Conservation (phyloP, 2,113 vertebrate species). For the Podarcis cretensis region DNA sequence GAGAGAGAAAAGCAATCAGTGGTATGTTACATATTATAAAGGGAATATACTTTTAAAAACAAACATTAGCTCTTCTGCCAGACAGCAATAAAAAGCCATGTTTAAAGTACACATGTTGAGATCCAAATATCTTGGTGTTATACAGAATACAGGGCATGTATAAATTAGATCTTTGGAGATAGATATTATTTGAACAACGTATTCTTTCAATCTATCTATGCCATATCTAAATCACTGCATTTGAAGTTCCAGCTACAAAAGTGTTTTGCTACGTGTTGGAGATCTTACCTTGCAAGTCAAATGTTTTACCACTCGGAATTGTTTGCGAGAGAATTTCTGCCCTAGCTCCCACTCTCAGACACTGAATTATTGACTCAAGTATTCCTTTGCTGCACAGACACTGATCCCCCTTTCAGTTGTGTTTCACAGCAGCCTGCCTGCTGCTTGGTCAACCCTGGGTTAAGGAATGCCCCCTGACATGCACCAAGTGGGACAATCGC, state of each 20-base stretch:
- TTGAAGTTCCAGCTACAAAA: neutral
- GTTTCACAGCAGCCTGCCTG: no score
- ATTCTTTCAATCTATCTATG: no score
- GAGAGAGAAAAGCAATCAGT: neutral
- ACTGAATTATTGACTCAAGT: no score
- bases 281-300: no score
- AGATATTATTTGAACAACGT: neutral
- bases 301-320: no score
- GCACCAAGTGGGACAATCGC: no score
- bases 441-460: no score
- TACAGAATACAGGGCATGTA: neutral
- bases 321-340: no score
- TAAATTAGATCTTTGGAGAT: neutral
- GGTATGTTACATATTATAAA: constrained; percentile 1
- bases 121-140: neutral
- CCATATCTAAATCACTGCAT: neutral
- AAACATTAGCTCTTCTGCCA: neutral
- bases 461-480: no score
- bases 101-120: neutral
- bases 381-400: no score
- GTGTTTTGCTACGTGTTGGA: neutral
- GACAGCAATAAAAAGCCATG: neutral
- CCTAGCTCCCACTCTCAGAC: no score
- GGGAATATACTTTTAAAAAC: neutral
- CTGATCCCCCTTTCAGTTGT: no score